Conservation (phyloP, 1,140 invertebrate species). For the Bombyx mori region DNA sequence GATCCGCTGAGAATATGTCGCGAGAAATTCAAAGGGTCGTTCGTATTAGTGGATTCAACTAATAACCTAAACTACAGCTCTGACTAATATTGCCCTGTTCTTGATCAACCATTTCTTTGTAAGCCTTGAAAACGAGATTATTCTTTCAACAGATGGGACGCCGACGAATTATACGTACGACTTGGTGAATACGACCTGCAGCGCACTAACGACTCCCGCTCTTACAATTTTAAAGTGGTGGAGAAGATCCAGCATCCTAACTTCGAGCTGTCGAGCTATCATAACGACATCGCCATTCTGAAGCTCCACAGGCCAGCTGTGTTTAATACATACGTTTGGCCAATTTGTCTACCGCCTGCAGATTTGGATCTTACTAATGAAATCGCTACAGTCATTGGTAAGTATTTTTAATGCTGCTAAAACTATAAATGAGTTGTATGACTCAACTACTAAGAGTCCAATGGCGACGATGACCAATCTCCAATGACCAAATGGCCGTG, state of each 20-base stretch:
- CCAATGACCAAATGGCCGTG: too few species aligned
- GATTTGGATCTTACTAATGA: constrained; percentile 75
- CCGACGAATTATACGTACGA: constrained; percentile 77
- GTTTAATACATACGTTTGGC: constrained; percentile 86
- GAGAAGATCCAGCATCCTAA: constrained; percentile 77
- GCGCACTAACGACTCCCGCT: constrained; percentile 74
- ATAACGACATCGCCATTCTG: constrained; percentile 87
- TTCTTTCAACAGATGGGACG: constrained; percentile 65
- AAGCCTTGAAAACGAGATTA: neutral
- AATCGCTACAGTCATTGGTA: constrained; percentile 80
- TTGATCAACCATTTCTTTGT: too few species aligned
- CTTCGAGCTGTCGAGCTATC: constrained; percentile 76
- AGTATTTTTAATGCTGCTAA: constrained; percentile 8
- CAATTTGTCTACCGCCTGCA: constrained; percentile 84
- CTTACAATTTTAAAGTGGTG: constrained; percentile 76
- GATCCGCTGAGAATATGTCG: too few species aligned
- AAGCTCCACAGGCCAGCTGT: constrained; percentile 77
- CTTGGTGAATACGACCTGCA: constrained; percentile 87
- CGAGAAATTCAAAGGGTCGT: too few species aligned
- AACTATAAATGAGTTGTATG: too few species aligned
- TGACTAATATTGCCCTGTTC: too few species aligned
- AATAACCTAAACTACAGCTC: too few species aligned
- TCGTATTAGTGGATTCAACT: too few species aligned
- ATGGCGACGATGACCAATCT: too few species aligned
- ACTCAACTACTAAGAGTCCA: too few species aligned